These are phyloP conservation scores for Drosophila setosimentum DNA, from an alignment of 2,888 invertebrate genomes.

Conservation along the genomic window DNA sequence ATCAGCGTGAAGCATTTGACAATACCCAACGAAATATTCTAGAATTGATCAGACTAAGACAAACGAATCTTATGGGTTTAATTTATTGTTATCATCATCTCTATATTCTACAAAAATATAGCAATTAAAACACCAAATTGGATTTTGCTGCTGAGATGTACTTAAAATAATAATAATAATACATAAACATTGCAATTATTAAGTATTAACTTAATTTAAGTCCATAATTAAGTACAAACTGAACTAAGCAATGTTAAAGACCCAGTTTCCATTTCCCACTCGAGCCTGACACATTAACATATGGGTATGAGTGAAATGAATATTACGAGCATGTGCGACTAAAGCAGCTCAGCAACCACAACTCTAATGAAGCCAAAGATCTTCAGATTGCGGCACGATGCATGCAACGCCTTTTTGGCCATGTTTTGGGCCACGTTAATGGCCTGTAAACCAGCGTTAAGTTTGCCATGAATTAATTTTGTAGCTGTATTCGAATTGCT, in stretches of 20 bases:
- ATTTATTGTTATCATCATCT: no score
- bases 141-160: no score
- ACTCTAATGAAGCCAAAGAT: constrained; percentile 16
- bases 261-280: constrained; percentile 8
- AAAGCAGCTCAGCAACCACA: constrained; percentile 1
- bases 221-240: background rate
- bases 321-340: constrained; percentile 13
- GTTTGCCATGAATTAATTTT: constrained; percentile 27
- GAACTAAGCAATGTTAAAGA: background rate
- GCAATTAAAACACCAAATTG: no score
- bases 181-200: no score
- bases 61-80: no score
- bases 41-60: no score
- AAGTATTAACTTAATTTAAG: no score
- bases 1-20: no score
- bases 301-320: constrained; percentile 18
- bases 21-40: no score
- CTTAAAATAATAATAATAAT: no score
- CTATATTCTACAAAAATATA: no score
- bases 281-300: background rate
- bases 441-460: constrained; percentile 5
- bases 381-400: constrained; percentile 23
- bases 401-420: constrained; percentile 49
- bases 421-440: constrained; percentile 12
- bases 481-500: constrained; percentile 20